Evolutionary conservation across 2,113 vertebrate genomes (phyloP), one percentile per base, ranked within the genome.

Genomic region (Pteronura brasiliensis): DNA sequence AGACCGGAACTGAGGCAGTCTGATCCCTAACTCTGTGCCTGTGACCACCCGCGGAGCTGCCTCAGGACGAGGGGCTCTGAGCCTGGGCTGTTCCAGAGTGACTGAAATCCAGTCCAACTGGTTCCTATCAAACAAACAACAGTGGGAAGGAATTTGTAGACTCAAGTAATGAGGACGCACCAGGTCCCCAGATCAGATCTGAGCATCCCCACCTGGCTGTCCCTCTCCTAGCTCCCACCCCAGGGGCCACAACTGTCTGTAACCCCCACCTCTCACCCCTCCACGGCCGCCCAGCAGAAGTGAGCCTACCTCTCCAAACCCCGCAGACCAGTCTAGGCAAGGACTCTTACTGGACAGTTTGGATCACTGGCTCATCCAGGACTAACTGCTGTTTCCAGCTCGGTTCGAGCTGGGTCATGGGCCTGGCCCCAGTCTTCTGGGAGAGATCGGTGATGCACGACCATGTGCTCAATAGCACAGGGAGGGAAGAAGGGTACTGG

Each of bases 401-500:
- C 1, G 6, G 63, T 36, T 92, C 36, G 18, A 17, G 27, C 49
- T 57, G 49, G n/a, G 9, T 20, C 49, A 13, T 3, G 65, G 4
- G 39, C 65, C 36, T 18, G 29, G 14, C n/a, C 65, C 61, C 23
- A 1, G 63, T 34, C 20, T 44, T 21, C 7, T 14, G 61, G 4
- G 29, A 14, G 15, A 9, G 21, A 8, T 0, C 23, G 7, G 7
- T 31, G 18, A 13, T 18, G 12, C 5, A 34, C 23, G 36, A 9
- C 29, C 44, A 3, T 5, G 27, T 82, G 49, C 25, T 3, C 55
- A 27, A 59, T 1, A 59, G 36, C 11, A 27, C 63, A 27, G 27
- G n/a, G 29, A 44, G 31, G 89, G n/a, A 36, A 27, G 65, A 5
- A 42, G 20, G 49, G 77, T 57, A 23, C 8, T 4, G n/a, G 25